These are phyloP conservation scores for Elgonia sp. DNA, from an alignment of 2,888 invertebrate species.

Conservation along the genomic window DNA sequence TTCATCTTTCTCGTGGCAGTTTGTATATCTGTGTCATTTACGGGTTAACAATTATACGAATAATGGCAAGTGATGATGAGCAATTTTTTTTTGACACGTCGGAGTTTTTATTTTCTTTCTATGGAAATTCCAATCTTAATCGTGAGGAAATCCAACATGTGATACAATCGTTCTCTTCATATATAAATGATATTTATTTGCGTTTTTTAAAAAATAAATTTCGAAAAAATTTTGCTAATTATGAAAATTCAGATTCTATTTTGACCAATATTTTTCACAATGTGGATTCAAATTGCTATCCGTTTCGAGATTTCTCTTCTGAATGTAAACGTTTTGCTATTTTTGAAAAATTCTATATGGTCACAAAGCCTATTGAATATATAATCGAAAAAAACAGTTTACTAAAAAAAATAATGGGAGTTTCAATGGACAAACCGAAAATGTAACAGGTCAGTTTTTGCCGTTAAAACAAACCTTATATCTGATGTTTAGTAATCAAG, in stretches of 20 bases:
- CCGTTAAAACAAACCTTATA: conserved; percentile 44
- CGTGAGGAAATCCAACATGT: conserved; percentile 15
- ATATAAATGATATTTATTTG: conserved; percentile 3
- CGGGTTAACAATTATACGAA: not conserved
- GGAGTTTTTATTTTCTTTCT: conserved; percentile 11
- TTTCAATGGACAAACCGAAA: not conserved
- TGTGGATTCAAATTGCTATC: not conserved
- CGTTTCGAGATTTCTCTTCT: conserved; percentile 33
- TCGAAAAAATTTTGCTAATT: conserved; percentile 24
- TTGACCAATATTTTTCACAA: conserved; percentile 14
- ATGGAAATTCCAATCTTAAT: conserved; percentile 26
- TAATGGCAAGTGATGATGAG: not conserved
- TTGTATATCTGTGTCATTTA: too few species aligned
- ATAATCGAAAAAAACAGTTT: conserved; percentile 7
- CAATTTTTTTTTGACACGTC: conserved; percentile 13
- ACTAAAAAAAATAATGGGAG: not conserved
- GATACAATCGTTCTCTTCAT: conserved; percentile 23
- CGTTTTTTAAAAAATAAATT: conserved; percentile 38
- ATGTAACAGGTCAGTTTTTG: conserved; percentile 40
- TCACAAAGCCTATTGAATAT: conserved; percentile 45
- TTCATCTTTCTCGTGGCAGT: too few species aligned
- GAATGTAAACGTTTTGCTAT: conserved; percentile 36
- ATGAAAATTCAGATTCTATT: not conserved
- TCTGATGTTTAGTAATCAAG: conserved; percentile 35
- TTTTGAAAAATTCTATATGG: conserved; percentile 33